Conservation (phyloP, 2,113 vertebrate species). For the Melanerpes aurifrons region DNA sequence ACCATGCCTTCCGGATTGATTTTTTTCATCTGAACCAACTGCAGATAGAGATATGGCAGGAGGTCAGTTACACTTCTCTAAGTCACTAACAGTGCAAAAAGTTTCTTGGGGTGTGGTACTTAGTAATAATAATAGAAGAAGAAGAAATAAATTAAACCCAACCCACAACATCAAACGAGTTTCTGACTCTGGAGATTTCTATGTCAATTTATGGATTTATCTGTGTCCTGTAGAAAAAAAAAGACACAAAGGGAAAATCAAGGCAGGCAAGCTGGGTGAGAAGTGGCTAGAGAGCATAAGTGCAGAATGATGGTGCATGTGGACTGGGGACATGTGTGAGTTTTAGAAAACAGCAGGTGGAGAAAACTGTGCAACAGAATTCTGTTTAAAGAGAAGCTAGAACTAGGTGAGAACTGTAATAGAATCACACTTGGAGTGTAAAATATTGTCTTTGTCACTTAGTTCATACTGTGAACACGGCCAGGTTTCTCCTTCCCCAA, state of each 20-base stretch:
- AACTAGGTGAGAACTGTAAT: constrained; percentile 45
- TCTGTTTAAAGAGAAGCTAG: constrained; percentile 14
- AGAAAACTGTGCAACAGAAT: neutral
- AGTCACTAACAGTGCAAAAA: neutral
- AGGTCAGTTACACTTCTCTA: neutral
- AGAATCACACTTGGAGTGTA: neutral
- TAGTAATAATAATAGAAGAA: neutral
- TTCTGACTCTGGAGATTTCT: neutral
- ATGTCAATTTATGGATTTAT: neutral
- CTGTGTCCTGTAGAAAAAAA: neutral
- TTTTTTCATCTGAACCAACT: neutral
- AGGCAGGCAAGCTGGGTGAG: neutral
- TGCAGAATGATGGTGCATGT: neutral
- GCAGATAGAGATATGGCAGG: neutral
- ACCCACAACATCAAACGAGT: neutral
- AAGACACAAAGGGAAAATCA: neutral
- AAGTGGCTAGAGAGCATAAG: neutral
- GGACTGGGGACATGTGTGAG: neutral
- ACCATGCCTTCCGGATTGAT: neutral
- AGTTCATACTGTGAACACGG: neutral
- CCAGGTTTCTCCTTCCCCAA: constrained; percentile 18
- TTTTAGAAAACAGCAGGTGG: constrained; percentile 34
- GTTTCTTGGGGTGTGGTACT: neutral
- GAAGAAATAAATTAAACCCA: neutral
- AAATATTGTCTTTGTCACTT: constrained; percentile 17